phyloP scores from a whole-genome alignment of 2,888 invertebrate species.

The Phrixothrix hirtus region DNA sequence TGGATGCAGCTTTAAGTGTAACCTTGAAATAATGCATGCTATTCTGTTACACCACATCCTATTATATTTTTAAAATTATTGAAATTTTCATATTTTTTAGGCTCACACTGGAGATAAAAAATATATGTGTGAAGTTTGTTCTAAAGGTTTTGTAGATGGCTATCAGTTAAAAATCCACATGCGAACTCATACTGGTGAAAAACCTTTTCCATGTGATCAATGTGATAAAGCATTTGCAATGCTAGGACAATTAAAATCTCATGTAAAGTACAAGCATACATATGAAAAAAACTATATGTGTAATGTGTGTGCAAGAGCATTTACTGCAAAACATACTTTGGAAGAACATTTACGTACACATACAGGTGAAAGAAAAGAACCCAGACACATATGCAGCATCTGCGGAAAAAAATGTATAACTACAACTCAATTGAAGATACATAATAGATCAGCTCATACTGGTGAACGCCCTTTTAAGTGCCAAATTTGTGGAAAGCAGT shows the following conservation, averaged over 20 bases:
- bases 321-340: constrained; percentile 31
- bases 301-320: constrained; percentile 30
- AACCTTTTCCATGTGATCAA: constrained; percentile 26
- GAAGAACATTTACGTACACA: constrained; percentile 31
- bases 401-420: constrained; percentile 31
- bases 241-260: constrained; percentile 31
- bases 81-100: constrained; percentile 7
- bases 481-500: constrained; percentile 22
- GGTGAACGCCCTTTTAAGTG: constrained; percentile 32
- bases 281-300: constrained; percentile 30
- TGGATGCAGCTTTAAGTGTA: too few species aligned
- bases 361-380: constrained; percentile 30
- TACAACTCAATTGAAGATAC: constrained; percentile 30
- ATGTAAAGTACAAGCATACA: constrained; percentile 31
- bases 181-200: constrained; percentile 30
- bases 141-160: constrained; percentile 26
- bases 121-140: constrained; percentile 21
- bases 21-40: too few species aligned
- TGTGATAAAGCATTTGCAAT: constrained; percentile 30
- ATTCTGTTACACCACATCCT: too few species aligned
- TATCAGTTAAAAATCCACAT: constrained; percentile 27
- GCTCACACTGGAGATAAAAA: constrained; percentile 27
- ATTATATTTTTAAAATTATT: too few species aligned
- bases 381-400: constrained; percentile 22
- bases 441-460: constrained; percentile 29